Evolutionary conservation across 1,140 invertebrate species (phyloP), one percentile per base, ranked within the genome.

Genomic region (Dolichoris vasculosae): DNA sequence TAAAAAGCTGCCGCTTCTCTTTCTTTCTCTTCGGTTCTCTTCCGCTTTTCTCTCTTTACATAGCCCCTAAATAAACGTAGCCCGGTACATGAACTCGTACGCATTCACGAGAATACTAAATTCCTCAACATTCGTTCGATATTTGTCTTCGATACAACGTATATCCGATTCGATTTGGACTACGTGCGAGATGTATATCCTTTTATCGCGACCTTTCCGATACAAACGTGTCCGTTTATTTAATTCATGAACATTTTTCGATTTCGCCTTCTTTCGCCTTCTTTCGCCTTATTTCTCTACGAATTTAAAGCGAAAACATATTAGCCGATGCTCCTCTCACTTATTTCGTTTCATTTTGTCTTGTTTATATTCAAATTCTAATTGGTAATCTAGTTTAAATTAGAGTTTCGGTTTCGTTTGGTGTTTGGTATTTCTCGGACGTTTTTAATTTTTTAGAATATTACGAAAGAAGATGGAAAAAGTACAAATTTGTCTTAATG

Each of bases 111-210:
- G 9, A 15, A 69, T 40, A 30, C 55, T 40, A 64, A 64, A 64
- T 64, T 55, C 32, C 32, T 55, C 46, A 48, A 82, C 71, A 82
- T 73, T 81, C 63, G 40, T 69, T 63, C 78, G 63, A 81, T 81
- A 81, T 81, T 81, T 81, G 43, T 71, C 40, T 81, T 69, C 38
- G 59, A 82, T 59, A 40, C 26, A 82, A 73, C 55, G 71, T 32
- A 11, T 30, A 43, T 46, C 23, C 30, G 2, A 23, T 67, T 32
- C 8, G 9, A 32, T 1, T 11, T 1, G 6, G 38, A 2, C 11
- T 55, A 55, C 51, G 9, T 17, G 9, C 3, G 20, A 55, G 4
- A 26, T 59, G 4, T 26, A 26, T 59, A 26, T 59, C 7, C 4
- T 26, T 26, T 59, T 59, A 26, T 26, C 26, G 26, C 13, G 2